phyloP scores from a whole-genome alignment of 1,140 invertebrate species.

The Bradynema listronoti region DNA sequence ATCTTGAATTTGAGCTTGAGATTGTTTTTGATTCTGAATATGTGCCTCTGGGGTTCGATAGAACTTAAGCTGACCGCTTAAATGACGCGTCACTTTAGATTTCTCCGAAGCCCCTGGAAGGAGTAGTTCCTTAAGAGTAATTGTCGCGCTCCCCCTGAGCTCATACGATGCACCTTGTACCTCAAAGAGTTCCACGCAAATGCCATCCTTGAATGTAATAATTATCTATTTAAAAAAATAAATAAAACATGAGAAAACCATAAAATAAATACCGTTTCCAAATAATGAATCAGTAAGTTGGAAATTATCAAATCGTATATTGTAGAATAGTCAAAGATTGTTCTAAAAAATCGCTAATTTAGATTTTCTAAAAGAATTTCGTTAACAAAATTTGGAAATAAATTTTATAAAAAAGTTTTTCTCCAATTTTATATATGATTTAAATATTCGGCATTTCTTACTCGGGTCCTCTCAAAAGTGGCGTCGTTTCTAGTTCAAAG shows the following conservation, averaged over 20 bases:
- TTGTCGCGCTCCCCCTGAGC: conserved; percentile 8
- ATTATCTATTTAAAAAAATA: conserved; percentile 6
- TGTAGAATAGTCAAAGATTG: conserved; percentile 34
- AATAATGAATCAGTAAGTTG: conserved; percentile 49
- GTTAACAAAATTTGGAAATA: conserved; percentile 13
- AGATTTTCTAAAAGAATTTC: too few relatives aligned
- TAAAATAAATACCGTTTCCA: conserved; percentile 41
- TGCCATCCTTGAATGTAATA: conserved; percentile 13
- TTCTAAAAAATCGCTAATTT: conserved; percentile 27
- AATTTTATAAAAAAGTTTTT: conserved; percentile 11
- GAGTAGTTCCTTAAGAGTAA: conserved; percentile 19
- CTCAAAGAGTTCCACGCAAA: conserved; percentile 12
- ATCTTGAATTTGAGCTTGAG: neutral
- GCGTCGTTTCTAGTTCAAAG: conserved; percentile 52
- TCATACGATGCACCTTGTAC: conserved; percentile 13
- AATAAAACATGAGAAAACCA: conserved; percentile 4
- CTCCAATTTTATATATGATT: too few relatives aligned
- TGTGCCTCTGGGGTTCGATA: too few relatives aligned
- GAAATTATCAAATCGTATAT: conserved; percentile 49
- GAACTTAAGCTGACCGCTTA: conserved; percentile 13
- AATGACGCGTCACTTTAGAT: too few relatives aligned
- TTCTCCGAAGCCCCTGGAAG: neutral
- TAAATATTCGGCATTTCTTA: too few relatives aligned
- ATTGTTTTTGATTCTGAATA: too few relatives aligned
- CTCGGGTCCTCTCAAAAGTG: conserved; percentile 41